Evolutionary conservation across 2,888 invertebrate genomes (phyloP).

Genomic region (Tholera decimalis): DNA sequence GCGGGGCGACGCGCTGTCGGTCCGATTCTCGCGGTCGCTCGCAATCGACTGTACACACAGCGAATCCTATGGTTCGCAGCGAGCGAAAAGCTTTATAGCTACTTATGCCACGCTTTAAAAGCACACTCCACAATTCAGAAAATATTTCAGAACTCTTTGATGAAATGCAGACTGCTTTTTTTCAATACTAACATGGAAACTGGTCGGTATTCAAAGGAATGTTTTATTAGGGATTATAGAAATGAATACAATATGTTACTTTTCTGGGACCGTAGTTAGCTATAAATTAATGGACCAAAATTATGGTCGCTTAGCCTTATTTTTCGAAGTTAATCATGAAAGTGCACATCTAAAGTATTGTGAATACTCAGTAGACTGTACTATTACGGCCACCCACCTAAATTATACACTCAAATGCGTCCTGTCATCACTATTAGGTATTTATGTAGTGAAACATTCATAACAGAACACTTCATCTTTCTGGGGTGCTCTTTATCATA

Average conservation of each 20-base stretch:
- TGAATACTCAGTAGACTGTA: neutral
- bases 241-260: neutral
- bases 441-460: neutral
- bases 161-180: conserved; percentile 9
- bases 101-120: conserved; percentile 36
- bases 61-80: conserved; percentile 17
- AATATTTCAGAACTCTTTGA: conserved; percentile 16
- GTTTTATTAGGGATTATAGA: neutral
- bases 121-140: conserved; percentile 29
- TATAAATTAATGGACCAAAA: neutral
- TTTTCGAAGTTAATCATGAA: neutral
- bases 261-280: neutral
- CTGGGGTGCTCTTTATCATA: neutral
- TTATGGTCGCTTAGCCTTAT: neutral
- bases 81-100: conserved; percentile 39
- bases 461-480: neutral
- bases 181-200: conserved; percentile 5
- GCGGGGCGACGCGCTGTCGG: conserved; percentile 49
- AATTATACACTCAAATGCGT: too few species aligned
- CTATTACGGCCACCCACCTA: neutral
- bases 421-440: too few species aligned
- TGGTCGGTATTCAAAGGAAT: neutral
- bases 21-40: conserved; percentile 52
- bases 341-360: neutral
- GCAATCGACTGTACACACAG: conserved; percentile 53